Conservation (phyloP, 2,797 vertebrate genomes). For the Danio choprae region DNA sequence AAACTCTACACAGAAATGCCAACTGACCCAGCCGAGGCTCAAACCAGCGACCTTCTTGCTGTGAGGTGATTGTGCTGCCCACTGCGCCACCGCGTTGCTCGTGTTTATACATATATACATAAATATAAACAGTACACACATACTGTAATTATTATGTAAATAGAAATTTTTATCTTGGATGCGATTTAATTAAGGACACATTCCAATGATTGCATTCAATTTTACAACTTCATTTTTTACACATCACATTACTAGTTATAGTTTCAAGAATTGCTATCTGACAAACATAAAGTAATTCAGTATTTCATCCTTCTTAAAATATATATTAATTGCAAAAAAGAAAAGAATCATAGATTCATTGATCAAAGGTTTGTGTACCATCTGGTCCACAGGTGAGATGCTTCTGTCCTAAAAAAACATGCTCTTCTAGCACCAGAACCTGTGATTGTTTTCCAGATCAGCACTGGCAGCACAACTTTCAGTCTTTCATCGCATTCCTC, state of each 20-base stretch:
- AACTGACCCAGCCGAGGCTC: no score
- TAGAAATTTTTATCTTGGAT: no score
- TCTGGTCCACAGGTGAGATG: constrained; percentile 76
- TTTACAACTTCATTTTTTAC: no score
- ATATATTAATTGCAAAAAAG: not conserved
- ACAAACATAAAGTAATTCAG: not conserved
- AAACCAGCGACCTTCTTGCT: no score
- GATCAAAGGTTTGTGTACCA: constrained; percentile 46
- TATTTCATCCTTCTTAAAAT: not conserved
- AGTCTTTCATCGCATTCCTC: constrained; percentile 38
- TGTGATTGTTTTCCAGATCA: constrained; percentile 10
- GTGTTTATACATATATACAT: no score
- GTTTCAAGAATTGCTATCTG: not conserved
- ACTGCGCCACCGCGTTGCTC: no score
- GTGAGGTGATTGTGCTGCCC: no score
- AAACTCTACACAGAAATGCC: no score
- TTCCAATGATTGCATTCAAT: no score
- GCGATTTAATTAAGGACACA: no score
- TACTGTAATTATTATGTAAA: no score
- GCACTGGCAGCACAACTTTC: constrained; percentile 3
- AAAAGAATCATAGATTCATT: not conserved
- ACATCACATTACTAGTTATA: not conserved
- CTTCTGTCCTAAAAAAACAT: constrained; percentile 25
- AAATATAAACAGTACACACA: no score
- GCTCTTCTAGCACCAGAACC: constrained; percentile 26